Conservation (phyloP, 2,888 invertebrate species). For the Peribatodes rhomboidaria region DNA sequence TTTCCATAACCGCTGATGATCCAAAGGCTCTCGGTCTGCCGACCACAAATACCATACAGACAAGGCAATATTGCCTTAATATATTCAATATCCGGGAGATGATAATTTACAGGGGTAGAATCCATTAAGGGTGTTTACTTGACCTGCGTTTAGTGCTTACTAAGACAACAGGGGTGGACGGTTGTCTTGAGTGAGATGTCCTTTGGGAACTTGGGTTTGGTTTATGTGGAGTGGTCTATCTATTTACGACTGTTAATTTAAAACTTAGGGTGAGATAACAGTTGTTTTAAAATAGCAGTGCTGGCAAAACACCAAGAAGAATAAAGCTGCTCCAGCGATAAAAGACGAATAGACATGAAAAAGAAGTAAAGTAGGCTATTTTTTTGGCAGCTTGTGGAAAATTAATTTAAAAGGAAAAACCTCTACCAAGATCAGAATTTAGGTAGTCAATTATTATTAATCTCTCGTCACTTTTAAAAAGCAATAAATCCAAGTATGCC, state of each 20-base stretch:
- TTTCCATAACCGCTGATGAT: constrained; percentile 64
- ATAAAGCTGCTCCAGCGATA: no score
- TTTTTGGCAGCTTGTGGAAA: no score
- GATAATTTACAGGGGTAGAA: constrained; percentile 82
- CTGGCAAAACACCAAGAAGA: no score
- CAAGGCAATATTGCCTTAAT: constrained; percentile 79
- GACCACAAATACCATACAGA: constrained; percentile 61
- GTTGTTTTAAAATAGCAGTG: no score
- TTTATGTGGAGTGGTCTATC: constrained; percentile 7
- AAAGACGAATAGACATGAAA: no score
- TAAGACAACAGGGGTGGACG: constrained; percentile 82
- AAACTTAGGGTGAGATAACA: no score
- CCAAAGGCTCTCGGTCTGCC: constrained; percentile 50
- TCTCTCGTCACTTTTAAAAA: no score
- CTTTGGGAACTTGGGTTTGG: constrained; percentile 28
- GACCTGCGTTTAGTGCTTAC: constrained; percentile 86
- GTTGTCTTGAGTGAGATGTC: constrained; percentile 31
- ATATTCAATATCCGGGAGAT: constrained; percentile 86
- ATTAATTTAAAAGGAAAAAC: no score
- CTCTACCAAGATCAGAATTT: no score
- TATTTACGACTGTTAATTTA: no score
- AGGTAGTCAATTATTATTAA: no score
- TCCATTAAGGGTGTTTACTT: constrained; percentile 87
- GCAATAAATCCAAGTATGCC: not conserved
- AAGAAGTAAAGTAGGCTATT: no score